Evolutionary conservation across 1,140 invertebrate species (phyloP).

Genomic region (Chironomus striatipennis): DNA sequence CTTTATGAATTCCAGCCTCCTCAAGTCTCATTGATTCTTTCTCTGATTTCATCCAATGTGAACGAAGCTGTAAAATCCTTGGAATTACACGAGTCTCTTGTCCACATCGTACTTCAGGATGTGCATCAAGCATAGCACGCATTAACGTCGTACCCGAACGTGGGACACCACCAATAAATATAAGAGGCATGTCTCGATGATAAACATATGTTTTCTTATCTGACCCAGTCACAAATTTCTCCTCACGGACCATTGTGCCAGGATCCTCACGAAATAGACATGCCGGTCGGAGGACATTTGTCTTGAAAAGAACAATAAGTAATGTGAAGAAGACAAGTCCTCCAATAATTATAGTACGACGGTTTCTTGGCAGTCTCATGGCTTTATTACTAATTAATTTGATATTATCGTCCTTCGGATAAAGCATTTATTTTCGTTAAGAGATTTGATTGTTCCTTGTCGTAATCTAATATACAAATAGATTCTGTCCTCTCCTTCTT

Average conservation of each 20-base stretch:
- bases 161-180: constrained; percentile 96
- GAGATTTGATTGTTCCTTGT: too few species aligned
- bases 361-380: constrained; percentile 16
- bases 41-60: constrained; percentile 87
- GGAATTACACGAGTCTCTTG: constrained; percentile 97
- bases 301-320: not conserved
- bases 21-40: constrained; percentile 79
- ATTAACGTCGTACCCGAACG: constrained; percentile 94
- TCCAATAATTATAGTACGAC: not conserved
- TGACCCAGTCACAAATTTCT: constrained; percentile 48
- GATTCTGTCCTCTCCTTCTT: too few species aligned
- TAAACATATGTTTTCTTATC: constrained; percentile 61
- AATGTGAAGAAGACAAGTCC: not conserved
- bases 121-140: constrained; percentile 96
- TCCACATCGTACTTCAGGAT: constrained; percentile 95
- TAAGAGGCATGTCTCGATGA: constrained; percentile 80
- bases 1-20: constrained; percentile 89
- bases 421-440: not conserved
- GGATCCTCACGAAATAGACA: not conserved
- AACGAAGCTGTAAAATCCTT: constrained; percentile 80
- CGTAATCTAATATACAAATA: too few species aligned
- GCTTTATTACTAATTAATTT: constrained; percentile 18
- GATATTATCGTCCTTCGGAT: constrained; percentile 18
- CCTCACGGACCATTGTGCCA: not conserved
- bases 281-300: not conserved